phyloP scores from a whole-genome alignment of 1,140 invertebrate species.

The Listronotus oregonensis region DNA sequence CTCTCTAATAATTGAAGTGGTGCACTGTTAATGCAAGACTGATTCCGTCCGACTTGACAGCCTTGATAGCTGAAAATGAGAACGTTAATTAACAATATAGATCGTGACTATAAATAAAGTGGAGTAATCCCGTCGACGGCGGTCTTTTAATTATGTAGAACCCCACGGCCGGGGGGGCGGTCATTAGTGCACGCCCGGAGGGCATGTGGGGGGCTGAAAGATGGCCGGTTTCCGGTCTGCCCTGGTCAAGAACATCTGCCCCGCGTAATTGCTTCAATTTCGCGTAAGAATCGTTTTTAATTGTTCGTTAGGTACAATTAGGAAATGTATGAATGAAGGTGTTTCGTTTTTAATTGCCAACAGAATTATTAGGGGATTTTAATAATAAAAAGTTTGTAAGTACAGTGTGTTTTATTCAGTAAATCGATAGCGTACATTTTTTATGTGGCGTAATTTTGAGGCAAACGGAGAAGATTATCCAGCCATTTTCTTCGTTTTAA shows the following conservation, averaged over 20 bases:
- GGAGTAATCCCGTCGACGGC: slow-evolving; percentile 53
- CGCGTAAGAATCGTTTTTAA: neutral
- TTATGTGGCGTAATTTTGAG: too few species aligned
- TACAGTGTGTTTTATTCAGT: too few species aligned
- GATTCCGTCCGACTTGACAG: slow-evolving; percentile 43
- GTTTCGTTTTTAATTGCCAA: slow-evolving; percentile 21
- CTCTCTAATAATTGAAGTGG: slow-evolving; percentile 24
- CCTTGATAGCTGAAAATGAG: slow-evolving; percentile 54
- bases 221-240: slow-evolving; percentile 2
- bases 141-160: slow-evolving; percentile 54
- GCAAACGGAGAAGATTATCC: too few species aligned
- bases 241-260: slow-evolving; percentile 25
- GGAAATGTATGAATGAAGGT: too few species aligned
- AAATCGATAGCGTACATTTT: too few species aligned
- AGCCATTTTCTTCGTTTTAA: too few species aligned
- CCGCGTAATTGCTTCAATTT: slow-evolving; percentile 15
- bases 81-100: slow-evolving; percentile 57
- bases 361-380: too few species aligned
- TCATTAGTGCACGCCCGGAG: slow-evolving; percentile 45
- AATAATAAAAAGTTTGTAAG: too few species aligned
- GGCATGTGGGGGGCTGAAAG: slow-evolving; percentile 11
- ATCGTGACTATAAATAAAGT: slow-evolving; percentile 58
- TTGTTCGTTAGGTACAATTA: too few species aligned
- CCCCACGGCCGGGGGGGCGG: slow-evolving; percentile 42
- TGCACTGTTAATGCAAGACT: slow-evolving; percentile 34